A percentile compares a stretch with the other conserved stretches of the same genome.
Evolutionary conservation across 2,113 vertebrate genomes (phyloP).

Genomic region (Pogona vitticeps): DNA sequence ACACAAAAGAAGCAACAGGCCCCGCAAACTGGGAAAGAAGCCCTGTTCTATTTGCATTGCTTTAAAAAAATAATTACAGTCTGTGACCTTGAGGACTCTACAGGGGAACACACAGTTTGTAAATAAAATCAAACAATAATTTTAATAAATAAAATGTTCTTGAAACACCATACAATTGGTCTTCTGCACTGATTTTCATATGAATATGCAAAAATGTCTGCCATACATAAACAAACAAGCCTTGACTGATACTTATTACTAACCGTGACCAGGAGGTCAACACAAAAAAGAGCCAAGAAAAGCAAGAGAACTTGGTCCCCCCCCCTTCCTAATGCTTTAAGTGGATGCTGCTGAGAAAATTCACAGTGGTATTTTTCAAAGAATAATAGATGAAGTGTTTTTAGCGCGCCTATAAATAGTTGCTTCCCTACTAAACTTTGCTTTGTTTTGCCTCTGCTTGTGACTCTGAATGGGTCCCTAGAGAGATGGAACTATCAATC

Average conservation of each 20-base stretch:
- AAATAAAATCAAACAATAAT: not conserved
- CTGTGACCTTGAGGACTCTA: not conserved
- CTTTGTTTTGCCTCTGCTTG: constrained; percentile 18
- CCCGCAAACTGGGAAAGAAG: not conserved
- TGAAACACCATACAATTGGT: not conserved
- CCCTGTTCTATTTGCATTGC: not conserved
- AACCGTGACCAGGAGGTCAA: not conserved
- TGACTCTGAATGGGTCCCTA: not conserved
- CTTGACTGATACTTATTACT: not conserved
- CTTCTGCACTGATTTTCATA: not conserved
- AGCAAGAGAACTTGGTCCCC: not conserved
- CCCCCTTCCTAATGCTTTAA: not conserved
- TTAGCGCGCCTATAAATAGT: constrained; percentile 17
- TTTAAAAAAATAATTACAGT: not conserved
- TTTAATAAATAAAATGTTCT: not conserved
- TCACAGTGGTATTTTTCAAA: constrained; percentile 4
- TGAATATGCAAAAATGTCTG: not conserved
- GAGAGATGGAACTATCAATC: constrained; percentile 7
- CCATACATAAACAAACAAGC: not conserved
- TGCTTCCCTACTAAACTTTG: not conserved
- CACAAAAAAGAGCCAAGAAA: not conserved
- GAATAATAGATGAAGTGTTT: constrained; percentile 14
- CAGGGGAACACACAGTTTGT: not conserved
- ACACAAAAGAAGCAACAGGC: not conserved
- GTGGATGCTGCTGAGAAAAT: constrained; percentile 12